Percentiles rank a stretch among this genome's conserved stretches.
phyloP scores from a whole-genome alignment of 2,797 vertebrate species.

The Myioborus miniatus region DNA sequence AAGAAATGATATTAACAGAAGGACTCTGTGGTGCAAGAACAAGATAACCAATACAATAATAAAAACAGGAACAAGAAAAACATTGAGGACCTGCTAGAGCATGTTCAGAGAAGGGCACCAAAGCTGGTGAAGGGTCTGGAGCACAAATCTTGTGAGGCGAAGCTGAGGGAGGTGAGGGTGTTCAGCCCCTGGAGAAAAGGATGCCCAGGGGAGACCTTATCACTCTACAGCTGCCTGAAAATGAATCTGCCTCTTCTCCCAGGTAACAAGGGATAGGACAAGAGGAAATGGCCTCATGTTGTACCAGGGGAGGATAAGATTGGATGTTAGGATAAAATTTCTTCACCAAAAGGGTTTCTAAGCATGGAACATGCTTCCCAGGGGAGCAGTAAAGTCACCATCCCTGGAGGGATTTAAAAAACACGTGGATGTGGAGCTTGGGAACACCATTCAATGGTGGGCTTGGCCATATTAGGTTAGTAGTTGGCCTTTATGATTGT shows the following conservation, averaged over 20 bases:
- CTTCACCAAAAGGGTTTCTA: background rate
- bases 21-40: background rate
- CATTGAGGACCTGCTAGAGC: fast-evolving
- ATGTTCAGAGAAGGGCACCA: background rate
- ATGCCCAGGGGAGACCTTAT: background rate
- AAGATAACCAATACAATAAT: background rate
- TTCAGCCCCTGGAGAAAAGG: background rate
- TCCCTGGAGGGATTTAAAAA: background rate
- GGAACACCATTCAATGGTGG: background rate
- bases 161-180: background rate
- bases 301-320: background rate
- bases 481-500: background rate
- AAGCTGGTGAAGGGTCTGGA: background rate
- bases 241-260: background rate
- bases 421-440: background rate
- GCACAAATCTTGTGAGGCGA: background rate
- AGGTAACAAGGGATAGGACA: background rate
- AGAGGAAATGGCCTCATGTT: background rate
- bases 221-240: background rate
- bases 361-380: fast-evolving
- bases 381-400: fast-evolving
- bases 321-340: background rate
- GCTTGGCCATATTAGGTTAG: background rate
- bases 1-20: background rate
- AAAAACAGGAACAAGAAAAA: background rate